These are phyloP conservation scores for Tipula vernalis DNA, from an alignment of 2,888 invertebrate species.

Conservation along the genomic window DNA sequence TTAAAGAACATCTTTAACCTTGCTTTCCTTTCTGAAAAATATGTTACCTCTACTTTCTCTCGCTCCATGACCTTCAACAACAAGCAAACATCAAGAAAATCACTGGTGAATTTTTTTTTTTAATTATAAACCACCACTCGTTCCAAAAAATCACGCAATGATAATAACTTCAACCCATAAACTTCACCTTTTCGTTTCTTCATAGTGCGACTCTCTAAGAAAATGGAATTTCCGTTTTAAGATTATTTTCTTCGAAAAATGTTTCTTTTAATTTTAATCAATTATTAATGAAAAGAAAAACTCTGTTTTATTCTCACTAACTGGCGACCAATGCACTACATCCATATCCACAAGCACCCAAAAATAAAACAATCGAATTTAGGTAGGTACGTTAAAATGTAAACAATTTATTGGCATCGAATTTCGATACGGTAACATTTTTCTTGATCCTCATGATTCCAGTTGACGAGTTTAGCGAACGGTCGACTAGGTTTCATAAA, in stretches of 20 bases:
- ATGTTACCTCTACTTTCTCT: neutral
- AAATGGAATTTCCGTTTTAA: neutral
- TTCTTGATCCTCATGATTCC: slow-evolving; percentile 30
- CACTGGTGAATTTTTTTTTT: neutral
- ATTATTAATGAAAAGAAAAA: neutral
- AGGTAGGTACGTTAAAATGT: neutral
- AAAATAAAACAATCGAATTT: neutral
- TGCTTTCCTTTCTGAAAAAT: neutral
- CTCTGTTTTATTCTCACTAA: neutral
- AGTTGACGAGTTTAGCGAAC: slow-evolving; percentile 30
- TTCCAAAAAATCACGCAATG: neutral
- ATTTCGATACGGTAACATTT: slow-evolving; percentile 31
- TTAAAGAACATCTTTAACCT: neutral
- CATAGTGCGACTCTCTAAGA: neutral
- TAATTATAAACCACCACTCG: neutral
- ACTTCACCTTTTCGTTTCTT: neutral
- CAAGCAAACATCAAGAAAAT: neutral
- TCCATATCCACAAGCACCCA: neutral
- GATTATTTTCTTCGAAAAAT: neutral
- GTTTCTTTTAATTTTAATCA: neutral
- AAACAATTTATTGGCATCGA: slow-evolving; percentile 24
- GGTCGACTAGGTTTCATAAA: slow-evolving; percentile 33
- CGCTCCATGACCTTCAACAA: neutral
- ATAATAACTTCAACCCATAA: neutral
- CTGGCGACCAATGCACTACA: neutral